Percentiles rank a stretch among this genome's conserved stretches.
phyloP scores from a whole-genome alignment of 2,113 vertebrate species.

The Megaleporinus macrocephalus region DNA sequence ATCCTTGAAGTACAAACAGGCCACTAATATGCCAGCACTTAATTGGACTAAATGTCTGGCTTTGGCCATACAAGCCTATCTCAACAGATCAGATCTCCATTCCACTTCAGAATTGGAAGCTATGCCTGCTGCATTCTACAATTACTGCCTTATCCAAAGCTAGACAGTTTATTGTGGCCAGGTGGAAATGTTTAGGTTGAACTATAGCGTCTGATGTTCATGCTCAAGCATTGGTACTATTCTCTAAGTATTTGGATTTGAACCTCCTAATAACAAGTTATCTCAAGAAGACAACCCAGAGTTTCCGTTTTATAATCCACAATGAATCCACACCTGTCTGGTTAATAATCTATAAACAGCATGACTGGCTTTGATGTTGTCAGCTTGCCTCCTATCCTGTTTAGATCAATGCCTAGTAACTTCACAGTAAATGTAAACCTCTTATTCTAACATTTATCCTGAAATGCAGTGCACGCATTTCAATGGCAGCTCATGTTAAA shows the following conservation, averaged over 20 bases:
- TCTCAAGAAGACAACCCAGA: not conserved
- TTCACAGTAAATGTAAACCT: not conserved
- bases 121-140: not conserved
- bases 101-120: not conserved
- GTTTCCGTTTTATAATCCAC: not conserved
- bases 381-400: not conserved
- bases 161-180: not conserved
- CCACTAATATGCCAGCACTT: conserved; percentile 26
- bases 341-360: not conserved
- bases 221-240: not conserved
- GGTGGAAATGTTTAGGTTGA: not conserved
- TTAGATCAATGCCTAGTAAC: not conserved
- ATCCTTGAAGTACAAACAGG: conserved; percentile 19
- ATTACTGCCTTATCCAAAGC: not conserved
- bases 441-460: not conserved
- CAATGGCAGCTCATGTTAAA: no score
- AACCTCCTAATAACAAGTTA: not conserved
- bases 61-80: conserved; percentile 26
- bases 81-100: conserved; percentile 7
- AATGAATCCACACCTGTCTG: not conserved
- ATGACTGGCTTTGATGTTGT: not conserved
- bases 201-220: not conserved
- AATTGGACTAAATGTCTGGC: conserved; percentile 29
- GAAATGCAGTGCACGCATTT: not conserved
- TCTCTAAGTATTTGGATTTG: not conserved